These are phyloP conservation scores for Metaphire vulgaris DNA, from an alignment of 1,140 invertebrate species.

Conservation along the genomic window DNA sequence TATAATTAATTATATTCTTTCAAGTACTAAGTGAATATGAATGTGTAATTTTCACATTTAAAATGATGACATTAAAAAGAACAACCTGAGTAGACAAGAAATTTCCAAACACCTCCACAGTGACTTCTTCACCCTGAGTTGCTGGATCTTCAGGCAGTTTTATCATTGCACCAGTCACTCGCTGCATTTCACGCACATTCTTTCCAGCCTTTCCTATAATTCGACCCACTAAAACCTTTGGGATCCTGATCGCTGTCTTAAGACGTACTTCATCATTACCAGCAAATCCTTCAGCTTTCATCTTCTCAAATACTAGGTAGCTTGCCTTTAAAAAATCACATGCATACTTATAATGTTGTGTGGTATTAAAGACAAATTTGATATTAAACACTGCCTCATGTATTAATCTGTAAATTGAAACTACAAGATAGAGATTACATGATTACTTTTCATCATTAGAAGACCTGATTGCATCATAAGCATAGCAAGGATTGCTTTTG, in stretches of 20 bases:
- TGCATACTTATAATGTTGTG: slow-evolving; percentile 79
- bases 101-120: slow-evolving; percentile 50
- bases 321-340: slow-evolving; percentile 19
- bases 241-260: slow-evolving; percentile 86
- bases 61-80: background rate
- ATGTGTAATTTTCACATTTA: background rate
- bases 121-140: slow-evolving; percentile 39
- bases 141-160: slow-evolving; percentile 78
- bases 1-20: background rate
- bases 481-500: too few species aligned
- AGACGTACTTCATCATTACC: slow-evolving; percentile 84
- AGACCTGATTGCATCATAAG: background rate
- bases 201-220: slow-evolving; percentile 97
- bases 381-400: background rate
- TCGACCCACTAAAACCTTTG: slow-evolving; percentile 74
- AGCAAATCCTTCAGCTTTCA: slow-evolving; percentile 55
- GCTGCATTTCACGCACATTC: slow-evolving; percentile 85
- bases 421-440: background rate
- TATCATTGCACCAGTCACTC: slow-evolving; percentile 86
- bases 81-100: slow-evolving; percentile 47
- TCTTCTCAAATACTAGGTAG: slow-evolving; percentile 30
- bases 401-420: background rate
- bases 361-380: slow-evolving; percentile 74
- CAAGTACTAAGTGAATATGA: background rate
- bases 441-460: background rate